These are phyloP conservation scores for Myripristis jacobus DNA, from an alignment of 2,797 vertebrate species.

Conservation along the genomic window DNA sequence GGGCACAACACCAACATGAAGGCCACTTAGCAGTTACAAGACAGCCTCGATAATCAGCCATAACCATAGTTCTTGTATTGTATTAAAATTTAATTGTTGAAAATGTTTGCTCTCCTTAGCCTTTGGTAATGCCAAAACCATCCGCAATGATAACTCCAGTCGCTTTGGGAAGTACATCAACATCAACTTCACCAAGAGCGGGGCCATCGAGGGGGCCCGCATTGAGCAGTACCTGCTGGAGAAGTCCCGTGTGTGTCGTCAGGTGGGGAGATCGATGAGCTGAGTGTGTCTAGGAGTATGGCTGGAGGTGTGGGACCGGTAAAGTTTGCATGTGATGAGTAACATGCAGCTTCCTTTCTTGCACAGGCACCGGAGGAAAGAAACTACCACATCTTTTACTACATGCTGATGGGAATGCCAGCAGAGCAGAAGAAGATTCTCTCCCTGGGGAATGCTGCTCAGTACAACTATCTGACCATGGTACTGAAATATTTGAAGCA, in stretches of 20 bases:
- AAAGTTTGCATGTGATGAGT: conserved; percentile 9
- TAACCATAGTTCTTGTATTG: background rate
- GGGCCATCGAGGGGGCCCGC: conserved; percentile 91
- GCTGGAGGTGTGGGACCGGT: background rate
- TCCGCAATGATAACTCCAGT: conserved; percentile 97
- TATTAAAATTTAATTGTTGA: background rate
- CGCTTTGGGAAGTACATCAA: conserved; percentile 98
- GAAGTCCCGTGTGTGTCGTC: conserved; percentile 95
- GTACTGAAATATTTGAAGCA: conserved; percentile 43
- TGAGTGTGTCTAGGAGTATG: background rate
- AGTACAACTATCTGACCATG: conserved; percentile 93
- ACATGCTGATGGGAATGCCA: conserved; percentile 94
- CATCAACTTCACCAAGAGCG: conserved; percentile 87
- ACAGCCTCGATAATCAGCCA: background rate
- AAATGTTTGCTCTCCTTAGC: conserved; percentile 76
- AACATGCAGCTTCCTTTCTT: background rate
- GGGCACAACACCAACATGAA: background rate
- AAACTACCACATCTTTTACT: conserved; percentile 99
- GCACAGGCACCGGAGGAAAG: conserved; percentile 90
- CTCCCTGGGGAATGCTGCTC: conserved; percentile 86
- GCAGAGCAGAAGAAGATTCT: conserved; percentile 92
- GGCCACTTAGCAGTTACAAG: background rate
- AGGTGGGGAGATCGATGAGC: conserved; percentile 81
- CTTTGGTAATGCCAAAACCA: conserved; percentile 97
- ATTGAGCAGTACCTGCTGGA: conserved; percentile 97